Evolutionary conservation across 2,113 vertebrate genomes (phyloP).

Genomic region (Lycaon pictus): DNA sequence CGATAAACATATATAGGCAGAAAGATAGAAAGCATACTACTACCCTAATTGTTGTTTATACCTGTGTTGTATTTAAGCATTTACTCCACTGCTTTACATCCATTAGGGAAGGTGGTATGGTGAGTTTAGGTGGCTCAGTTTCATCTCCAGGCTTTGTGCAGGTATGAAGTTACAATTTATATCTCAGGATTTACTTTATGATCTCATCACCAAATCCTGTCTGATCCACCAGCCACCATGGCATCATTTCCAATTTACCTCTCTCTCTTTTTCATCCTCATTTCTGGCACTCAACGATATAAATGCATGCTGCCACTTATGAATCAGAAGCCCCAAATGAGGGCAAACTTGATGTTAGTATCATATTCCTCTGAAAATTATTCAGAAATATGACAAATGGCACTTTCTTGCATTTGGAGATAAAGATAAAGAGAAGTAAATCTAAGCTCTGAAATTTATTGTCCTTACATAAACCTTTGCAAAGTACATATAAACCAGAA

Average conservation of each 20-base stretch:
- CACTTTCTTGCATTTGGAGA: background rate
- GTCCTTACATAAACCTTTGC: conserved; percentile 20
- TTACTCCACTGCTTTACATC: accelerated
- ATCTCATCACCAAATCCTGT: background rate
- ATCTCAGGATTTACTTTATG: background rate
- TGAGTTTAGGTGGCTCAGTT: background rate
- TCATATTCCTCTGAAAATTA: background rate
- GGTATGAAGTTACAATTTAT: background rate
- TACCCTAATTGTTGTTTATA: background rate
- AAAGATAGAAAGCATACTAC: background rate
- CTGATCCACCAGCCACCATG: background rate
- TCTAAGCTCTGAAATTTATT: background rate
- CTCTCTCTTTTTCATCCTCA: background rate
- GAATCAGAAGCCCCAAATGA: background rate
- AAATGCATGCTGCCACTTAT: background rate
- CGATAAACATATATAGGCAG: background rate
- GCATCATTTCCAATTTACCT: background rate
- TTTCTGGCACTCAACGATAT: background rate
- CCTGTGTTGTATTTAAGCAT: background rate
- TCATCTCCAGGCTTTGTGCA: accelerated
- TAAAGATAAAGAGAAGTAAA: background rate
- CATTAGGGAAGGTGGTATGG: accelerated
- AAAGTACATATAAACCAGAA: conserved; percentile 14
- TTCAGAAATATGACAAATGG: background rate
- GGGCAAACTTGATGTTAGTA: background rate